Conservation (phyloP, 2,113 vertebrate species). For the Phodopus roborovskii region DNA sequence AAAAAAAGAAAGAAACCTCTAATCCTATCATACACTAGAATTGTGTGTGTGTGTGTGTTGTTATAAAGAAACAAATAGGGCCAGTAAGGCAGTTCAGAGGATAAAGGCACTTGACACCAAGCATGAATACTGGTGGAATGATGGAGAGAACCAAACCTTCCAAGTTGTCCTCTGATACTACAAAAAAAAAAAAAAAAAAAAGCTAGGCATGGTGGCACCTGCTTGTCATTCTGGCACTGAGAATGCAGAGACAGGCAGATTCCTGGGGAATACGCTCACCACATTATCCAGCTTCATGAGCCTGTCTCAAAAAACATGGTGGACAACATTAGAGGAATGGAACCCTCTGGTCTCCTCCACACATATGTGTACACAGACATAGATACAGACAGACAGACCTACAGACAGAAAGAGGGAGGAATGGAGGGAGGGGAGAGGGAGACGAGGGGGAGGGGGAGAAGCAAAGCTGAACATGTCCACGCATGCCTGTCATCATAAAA, state of each 20-base stretch:
- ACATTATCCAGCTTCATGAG: neutral
- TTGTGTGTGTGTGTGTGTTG: too few relatives aligned
- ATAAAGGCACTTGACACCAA: neutral
- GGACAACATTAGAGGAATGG: neutral
- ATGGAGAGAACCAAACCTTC: neutral
- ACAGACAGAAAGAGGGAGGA: too few relatives aligned
- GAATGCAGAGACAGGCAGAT: neutral
- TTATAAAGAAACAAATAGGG: neutral
- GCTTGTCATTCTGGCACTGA: neutral
- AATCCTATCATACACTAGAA: neutral
- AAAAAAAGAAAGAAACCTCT: neutral
- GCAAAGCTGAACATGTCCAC: too few relatives aligned
- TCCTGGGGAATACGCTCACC: neutral
- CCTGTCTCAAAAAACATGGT: neutral
- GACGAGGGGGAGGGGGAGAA: too few relatives aligned
- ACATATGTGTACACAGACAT: too few relatives aligned
- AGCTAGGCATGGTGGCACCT: too few relatives aligned
- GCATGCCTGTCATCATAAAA: too few relatives aligned
- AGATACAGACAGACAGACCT: too few relatives aligned
- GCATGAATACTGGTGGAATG: neutral
- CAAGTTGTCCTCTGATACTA: neutral
- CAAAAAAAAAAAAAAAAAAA: too few relatives aligned
- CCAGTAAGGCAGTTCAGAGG: neutral
- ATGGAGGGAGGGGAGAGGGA: too few relatives aligned
- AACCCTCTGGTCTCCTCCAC: too few relatives aligned